These are phyloP conservation scores for Astatoreochromis straeleni DNA, from an alignment of 2,113 vertebrate genomes.

Conservation along the genomic window DNA sequence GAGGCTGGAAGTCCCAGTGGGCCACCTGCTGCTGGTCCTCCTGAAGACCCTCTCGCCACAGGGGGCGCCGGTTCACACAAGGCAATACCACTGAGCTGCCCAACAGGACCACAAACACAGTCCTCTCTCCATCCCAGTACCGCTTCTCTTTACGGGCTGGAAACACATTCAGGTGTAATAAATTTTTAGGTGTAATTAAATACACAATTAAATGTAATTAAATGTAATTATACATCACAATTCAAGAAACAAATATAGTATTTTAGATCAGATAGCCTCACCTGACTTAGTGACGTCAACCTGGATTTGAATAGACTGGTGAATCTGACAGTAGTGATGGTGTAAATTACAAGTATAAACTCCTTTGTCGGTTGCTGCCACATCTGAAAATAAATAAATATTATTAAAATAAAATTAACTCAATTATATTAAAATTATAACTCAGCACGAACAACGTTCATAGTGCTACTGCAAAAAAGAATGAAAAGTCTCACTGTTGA, in stretches of 20 bases:
- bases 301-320: conserved; percentile 81
- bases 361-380: conserved; percentile 76
- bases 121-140: conserved; percentile 87
- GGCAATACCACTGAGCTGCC: conserved; percentile 80
- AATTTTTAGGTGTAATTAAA: background rate
- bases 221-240: background rate
- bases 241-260: background rate
- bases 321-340: conserved; percentile 92
- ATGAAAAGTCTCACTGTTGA: conserved; percentile 59
- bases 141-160: conserved; percentile 70
- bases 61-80: conserved; percentile 80
- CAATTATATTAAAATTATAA: background rate
- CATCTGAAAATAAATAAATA: conserved; percentile 50
- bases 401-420: background rate
- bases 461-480: background rate
- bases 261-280: conserved; percentile 40
- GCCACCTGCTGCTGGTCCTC: conserved; percentile 94
- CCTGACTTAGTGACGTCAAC: conserved; percentile 81
- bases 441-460: background rate
- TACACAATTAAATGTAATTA: background rate
- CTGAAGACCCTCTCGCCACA: conserved; percentile 85
- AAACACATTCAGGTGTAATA: background rate
- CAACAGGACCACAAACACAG: conserved; percentile 73
- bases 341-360: conserved; percentile 91
- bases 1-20: conserved; percentile 92